Evolutionary conservation across 1,140 invertebrate genomes (phyloP), one percentile per base, ranked within the genome.

Genomic region (Drosophila equinoxialis): DNA sequence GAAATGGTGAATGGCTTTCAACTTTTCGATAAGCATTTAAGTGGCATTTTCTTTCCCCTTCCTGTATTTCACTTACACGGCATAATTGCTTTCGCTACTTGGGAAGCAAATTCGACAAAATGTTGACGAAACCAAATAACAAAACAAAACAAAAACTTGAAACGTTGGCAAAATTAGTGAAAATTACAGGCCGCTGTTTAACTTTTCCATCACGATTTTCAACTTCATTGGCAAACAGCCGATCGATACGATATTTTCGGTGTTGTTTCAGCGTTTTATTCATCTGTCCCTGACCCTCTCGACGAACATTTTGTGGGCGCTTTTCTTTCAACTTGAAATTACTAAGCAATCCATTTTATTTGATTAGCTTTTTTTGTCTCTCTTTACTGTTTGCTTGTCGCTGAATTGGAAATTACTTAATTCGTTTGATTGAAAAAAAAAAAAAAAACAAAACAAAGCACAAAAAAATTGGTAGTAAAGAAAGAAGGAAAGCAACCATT

Each of bases 121-220:
- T 61, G 72, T 74, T 76, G 72, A 76, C 72, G 65, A 61, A 42
- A 59, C 26, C 39, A 42, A 37, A 35, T 10, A 41, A 51, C 14
- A 11, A 10, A 55, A 41, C 35, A 26, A 60, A 66, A 55, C 30
- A 6, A 6, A 30, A 30, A 30, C 5, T 5, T 5, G 30, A 76
- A 75, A 77, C 65, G 67, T 77, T 74, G 74, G 57, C 57, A 45
- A 77, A 77, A 77, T 77, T 77, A 77, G 74, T 60, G 66, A 39
- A 77, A 77, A 76, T 77, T 77, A 77, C 74, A 77, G 74, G 67
- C 74, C 72, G 62, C 74, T 70, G 73, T 76, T 77, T 76, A 75
- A 33, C 74, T 71, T 62, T 77, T 58, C 57, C 11, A 77, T 77
- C 75, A 77, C 75, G 75, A 77, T 77, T 77, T 77, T 62, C 74